phyloP scores from a whole-genome alignment of 2,797 vertebrate genomes.

The Leuciscus waleckii region DNA sequence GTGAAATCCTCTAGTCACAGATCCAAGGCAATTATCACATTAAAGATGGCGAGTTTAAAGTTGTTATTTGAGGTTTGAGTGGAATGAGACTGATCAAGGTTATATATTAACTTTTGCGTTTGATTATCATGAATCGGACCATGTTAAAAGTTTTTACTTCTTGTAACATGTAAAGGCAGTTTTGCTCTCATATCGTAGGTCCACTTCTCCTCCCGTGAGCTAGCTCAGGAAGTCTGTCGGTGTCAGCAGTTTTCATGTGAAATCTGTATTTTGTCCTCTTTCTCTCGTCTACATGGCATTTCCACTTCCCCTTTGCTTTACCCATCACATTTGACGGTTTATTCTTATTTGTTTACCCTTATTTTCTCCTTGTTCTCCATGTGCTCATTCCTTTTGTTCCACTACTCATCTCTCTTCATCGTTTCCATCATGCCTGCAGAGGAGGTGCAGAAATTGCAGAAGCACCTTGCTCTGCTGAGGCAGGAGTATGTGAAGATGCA shows the following conservation, averaged over 20 bases:
- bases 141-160: background rate
- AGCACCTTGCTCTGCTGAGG: slow-evolving; percentile 95
- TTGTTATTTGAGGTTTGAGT: background rate
- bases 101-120: background rate
- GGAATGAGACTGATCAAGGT: background rate
- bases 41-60: background rate
- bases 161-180: background rate
- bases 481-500: slow-evolving; percentile 99
- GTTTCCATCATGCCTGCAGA: slow-evolving; percentile 75
- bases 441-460: slow-evolving; percentile 99
- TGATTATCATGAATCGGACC: background rate
- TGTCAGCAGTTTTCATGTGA: slow-evolving; percentile 28
- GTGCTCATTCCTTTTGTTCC: background rate
- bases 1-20: slow-evolving; percentile 43
- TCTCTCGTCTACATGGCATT: slow-evolving; percentile 25
- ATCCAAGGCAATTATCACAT: slow-evolving; percentile 5
- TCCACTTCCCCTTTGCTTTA: slow-evolving; percentile 24
- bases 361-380: background rate
- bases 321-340: slow-evolving; percentile 25
- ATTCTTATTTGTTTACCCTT: background rate
- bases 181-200: background rate
- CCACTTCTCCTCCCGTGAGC: background rate
- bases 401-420: background rate
- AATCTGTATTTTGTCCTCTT: slow-evolving; percentile 9
- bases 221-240: background rate